Conservation (phyloP, 2,888 invertebrate species). For the Trilocha varians region DNA sequence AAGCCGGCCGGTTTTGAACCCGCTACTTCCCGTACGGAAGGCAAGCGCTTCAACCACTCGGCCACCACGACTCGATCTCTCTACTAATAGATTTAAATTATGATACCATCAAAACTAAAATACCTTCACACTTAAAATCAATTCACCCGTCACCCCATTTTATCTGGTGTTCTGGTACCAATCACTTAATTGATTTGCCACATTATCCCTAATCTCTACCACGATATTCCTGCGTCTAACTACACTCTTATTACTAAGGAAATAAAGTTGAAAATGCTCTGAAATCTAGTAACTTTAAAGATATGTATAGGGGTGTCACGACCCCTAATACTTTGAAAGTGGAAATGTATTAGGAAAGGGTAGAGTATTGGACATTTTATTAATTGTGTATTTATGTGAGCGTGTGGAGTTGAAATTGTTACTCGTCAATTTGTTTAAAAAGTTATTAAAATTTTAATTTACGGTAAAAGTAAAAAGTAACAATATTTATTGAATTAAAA, state of each 20-base stretch:
- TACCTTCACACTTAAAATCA: background rate
- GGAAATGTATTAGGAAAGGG: slow-evolving; percentile 58
- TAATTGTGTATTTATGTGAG: slow-evolving; percentile 22
- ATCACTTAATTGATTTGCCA: slow-evolving; percentile 64
- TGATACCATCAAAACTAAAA: background rate
- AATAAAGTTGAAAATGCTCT: slow-evolving; percentile 2
- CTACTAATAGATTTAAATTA: background rate
- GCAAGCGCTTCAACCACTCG: too few relatives aligned
- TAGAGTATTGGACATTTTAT: slow-evolving; percentile 66
- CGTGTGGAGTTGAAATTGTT: background rate
- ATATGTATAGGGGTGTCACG: slow-evolving; percentile 11
- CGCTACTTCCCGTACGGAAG: too few relatives aligned
- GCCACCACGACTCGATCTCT: too few relatives aligned
- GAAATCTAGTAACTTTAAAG: slow-evolving; percentile 4
- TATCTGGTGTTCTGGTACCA: slow-evolving; percentile 31
- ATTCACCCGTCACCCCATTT: slow-evolving; percentile 10
- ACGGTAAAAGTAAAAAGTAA: too few relatives aligned
- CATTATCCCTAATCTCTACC: slow-evolving; percentile 23
- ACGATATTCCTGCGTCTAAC: slow-evolving; percentile 3
- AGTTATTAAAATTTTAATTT: too few relatives aligned
- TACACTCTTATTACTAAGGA: background rate
- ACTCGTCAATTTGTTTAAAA: too few relatives aligned
- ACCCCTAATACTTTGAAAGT: slow-evolving; percentile 28
- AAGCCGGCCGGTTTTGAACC: too few relatives aligned
- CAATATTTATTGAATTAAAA: too few relatives aligned